phyloP scores from a whole-genome alignment of 1,140 invertebrate species.

The Ceratoteleas bidentatus region DNA sequence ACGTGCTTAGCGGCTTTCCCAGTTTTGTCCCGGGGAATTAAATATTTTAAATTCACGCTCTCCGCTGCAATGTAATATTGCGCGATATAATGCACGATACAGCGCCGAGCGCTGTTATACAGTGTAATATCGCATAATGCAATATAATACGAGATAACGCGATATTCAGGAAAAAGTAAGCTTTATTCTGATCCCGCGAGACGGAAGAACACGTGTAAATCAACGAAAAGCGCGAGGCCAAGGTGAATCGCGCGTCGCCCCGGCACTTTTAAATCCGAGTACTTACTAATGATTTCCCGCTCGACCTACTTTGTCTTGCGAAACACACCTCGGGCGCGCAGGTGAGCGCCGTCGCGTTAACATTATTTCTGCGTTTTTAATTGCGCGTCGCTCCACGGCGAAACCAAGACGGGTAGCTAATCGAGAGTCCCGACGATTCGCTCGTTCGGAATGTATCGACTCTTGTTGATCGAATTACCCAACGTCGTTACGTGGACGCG shows the following conservation, averaged over 20 bases:
- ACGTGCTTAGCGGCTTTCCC: no score
- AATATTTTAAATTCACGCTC: no score
- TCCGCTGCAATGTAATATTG: no score
- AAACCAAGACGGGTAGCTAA: neutral
- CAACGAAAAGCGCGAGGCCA: slow-evolving; percentile 19
- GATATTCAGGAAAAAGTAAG: neutral
- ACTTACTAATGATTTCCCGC: slow-evolving; percentile 73
- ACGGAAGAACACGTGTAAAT: slow-evolving; percentile 20
- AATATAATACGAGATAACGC: neutral
- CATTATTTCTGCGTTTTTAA: slow-evolving; percentile 68
- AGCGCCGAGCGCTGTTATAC: no score
- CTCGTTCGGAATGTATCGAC: no score
- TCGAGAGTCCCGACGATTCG: neutral
- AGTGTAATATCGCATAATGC: no score
- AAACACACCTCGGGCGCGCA: slow-evolving; percentile 26
- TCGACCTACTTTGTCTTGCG: slow-evolving; percentile 67
- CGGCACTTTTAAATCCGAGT: slow-evolving; percentile 53
- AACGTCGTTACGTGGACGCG: no score
- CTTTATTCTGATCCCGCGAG: neutral
- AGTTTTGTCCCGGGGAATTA: no score
- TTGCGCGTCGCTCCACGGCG: slow-evolving; percentile 23
- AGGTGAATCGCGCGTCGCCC: slow-evolving; percentile 40
- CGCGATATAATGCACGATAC: no score
- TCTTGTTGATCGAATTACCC: no score
- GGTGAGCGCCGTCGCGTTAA: slow-evolving; percentile 37